phyloP scores from a whole-genome alignment of 2,797 vertebrate genomes.

The Phataginus tricuspis region DNA sequence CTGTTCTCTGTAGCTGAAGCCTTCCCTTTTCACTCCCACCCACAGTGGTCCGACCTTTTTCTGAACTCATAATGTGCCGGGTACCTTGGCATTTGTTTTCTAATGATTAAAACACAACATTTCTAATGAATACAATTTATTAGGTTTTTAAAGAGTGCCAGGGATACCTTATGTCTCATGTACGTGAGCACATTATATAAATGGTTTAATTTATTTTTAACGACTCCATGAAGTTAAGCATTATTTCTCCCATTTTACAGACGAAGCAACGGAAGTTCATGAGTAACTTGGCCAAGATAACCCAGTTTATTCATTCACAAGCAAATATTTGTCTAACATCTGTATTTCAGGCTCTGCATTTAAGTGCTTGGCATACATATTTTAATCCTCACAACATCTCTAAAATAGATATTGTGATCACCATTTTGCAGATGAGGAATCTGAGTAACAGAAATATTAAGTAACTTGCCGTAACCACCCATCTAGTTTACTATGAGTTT shows the following conservation, averaged over 20 bases:
- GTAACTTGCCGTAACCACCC: neutral
- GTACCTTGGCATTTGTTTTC: constrained; percentile 54
- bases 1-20: neutral
- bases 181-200: neutral
- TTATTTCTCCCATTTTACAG: constrained; percentile 39
- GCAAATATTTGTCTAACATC: constrained; percentile 52
- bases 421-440: neutral
- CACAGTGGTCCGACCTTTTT: constrained; percentile 5
- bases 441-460: neutral
- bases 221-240: neutral
- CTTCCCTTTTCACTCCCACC: constrained; percentile 40
- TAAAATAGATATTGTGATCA: neutral
- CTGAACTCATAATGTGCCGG: constrained; percentile 48
- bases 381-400: neutral
- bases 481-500: neutral
- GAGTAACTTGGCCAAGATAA: constrained; percentile 38
- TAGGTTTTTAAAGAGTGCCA: constrained; percentile 40
- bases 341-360: neutral
- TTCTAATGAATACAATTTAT: constrained; percentile 60
- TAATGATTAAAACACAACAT: constrained; percentile 56
- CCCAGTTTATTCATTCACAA: neutral
- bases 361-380: neutral
- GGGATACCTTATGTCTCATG: neutral
- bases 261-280: constrained; percentile 49
- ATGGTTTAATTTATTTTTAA: constrained; percentile 66